Percentiles rank a stretch among this genome's conserved stretches.
Conservation (phyloP, 2,797 vertebrate genomes). For the Centropyge bicolor region DNA sequence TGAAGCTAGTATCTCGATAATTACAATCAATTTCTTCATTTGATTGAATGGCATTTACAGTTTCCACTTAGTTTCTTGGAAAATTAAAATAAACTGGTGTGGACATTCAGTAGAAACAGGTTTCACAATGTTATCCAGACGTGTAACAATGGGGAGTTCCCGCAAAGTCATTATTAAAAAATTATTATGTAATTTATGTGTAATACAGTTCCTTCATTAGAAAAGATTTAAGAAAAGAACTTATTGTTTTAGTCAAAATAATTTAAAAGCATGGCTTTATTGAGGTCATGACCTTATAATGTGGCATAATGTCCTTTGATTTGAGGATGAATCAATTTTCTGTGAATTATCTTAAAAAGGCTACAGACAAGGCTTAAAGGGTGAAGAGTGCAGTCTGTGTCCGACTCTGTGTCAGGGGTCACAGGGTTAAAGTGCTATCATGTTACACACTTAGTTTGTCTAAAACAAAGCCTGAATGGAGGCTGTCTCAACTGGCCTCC, state of each 20-base stretch:
- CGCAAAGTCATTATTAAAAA: too few relatives aligned
- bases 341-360: neutral
- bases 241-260: too few relatives aligned
- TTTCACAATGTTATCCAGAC: neutral
- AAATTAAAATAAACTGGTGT: too few relatives aligned
- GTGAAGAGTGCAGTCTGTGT: neutral
- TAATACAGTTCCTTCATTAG: too few relatives aligned
- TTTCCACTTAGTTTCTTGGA: neutral
- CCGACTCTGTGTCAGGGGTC: constrained; percentile 30
- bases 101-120: neutral
- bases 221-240: too few relatives aligned
- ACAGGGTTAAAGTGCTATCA: constrained; percentile 33
- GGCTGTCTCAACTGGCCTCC: constrained; percentile 22
- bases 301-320: neutral
- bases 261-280: too few relatives aligned
- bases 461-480: constrained; percentile 53
- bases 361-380: neutral
- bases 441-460: neutral
- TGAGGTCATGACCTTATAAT: neutral
- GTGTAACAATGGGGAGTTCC: too few relatives aligned
- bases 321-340: too few relatives aligned
- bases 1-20: too few relatives aligned
- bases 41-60: neutral
- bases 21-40: neutral
- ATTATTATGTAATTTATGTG: too few relatives aligned